Evolutionary conservation across 1,140 invertebrate species (phyloP).

Genomic region (Aphis gossypii): DNA sequence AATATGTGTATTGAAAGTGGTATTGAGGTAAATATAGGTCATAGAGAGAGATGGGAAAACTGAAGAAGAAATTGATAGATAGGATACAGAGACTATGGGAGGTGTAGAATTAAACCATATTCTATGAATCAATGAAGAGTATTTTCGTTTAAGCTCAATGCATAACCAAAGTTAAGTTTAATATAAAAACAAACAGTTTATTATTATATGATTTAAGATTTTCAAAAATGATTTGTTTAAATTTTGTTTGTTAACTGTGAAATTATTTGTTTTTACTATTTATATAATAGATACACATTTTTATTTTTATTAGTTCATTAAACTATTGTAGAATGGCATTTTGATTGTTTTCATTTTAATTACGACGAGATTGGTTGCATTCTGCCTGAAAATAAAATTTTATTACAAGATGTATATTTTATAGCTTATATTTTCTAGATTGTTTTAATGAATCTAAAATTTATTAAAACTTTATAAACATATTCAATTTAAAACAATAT

Average conservation of each 20-base stretch:
- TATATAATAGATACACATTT: background rate
- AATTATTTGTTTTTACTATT: background rate
- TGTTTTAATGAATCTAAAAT: background rate
- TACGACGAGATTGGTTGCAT: background rate
- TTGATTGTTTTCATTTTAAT: background rate
- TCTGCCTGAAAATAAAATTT: background rate
- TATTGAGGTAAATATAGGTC: no score
- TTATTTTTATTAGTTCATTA: background rate
- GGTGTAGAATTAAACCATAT: background rate
- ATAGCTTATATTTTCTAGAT: background rate
- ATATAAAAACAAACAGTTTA: no score
- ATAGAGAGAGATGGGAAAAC: no score
- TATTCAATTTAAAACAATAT: background rate
- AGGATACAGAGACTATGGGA: no score
- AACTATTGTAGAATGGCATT: background rate
- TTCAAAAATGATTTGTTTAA: background rate
- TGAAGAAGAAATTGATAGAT: no score
- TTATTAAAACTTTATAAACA: background rate
- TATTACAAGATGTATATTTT: background rate
- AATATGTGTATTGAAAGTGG: no score
- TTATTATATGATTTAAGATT: no score
- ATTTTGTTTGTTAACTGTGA: background rate
- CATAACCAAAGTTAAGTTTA: no score
- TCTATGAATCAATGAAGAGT: background rate
- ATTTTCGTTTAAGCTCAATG: no score